Conservation (phyloP, 2,888 invertebrate genomes). For the Cryptus armator region DNA sequence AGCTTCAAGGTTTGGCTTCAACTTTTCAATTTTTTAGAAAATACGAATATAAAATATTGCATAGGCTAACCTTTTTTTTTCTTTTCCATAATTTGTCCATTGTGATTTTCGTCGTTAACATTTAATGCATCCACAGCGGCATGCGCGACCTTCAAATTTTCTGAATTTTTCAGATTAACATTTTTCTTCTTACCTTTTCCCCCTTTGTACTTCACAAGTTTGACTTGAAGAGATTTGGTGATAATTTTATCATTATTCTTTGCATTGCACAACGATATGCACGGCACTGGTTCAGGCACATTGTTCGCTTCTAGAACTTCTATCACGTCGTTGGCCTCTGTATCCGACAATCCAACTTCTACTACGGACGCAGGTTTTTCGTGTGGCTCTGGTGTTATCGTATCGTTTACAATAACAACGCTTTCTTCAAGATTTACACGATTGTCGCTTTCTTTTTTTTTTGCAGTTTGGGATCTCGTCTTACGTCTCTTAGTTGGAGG, state of each 20-base stretch:
- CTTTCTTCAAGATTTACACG: constrained; percentile 43
- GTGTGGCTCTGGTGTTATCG: neutral
- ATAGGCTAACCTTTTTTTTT: constrained; percentile 30
- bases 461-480: neutral
- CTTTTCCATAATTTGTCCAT: constrained; percentile 52
- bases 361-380: neutral
- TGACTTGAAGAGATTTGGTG: neutral
- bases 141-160: neutral
- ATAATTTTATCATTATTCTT: neutral
- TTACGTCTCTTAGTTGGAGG: constrained; percentile 40
- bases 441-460: neutral
- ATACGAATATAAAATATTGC: neutral
- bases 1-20: no score
- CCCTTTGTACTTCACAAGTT: neutral
- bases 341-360: constrained; percentile 45
- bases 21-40: no score
- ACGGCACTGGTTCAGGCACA: neutral
- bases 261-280: neutral
- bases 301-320: constrained; percentile 26
- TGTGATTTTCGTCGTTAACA: constrained; percentile 57
- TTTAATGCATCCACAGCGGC: neutral
- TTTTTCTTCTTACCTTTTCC: neutral
- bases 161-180: neutral
- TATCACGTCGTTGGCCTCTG: constrained; percentile 15
- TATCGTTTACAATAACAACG: constrained; percentile 61